phyloP scores from a whole-genome alignment of 2,888 invertebrate species.

The Apamea crenata region DNA sequence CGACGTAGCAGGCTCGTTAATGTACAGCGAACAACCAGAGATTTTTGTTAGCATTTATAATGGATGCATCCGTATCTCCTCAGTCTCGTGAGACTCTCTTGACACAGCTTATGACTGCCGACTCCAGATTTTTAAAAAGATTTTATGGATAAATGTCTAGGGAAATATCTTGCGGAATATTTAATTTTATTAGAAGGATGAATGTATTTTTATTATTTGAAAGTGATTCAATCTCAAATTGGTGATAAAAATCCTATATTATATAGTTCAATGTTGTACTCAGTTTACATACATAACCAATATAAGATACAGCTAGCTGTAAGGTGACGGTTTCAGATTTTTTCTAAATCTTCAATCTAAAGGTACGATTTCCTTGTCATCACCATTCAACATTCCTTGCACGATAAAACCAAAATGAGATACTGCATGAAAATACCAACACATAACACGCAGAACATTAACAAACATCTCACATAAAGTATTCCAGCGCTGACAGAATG shows the following conservation, averaged over 20 bases:
- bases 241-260: not conserved
- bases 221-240: not conserved
- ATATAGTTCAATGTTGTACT: not conserved
- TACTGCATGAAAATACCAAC: not conserved
- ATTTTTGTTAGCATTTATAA: conserved; percentile 7
- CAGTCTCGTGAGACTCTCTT: not conserved
- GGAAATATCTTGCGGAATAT: not conserved
- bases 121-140: conserved; percentile 1
- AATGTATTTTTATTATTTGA: not conserved
- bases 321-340: not conserved
- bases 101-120: not conserved
- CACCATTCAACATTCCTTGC: not conserved
- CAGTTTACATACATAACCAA: not conserved
- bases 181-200: not conserved
- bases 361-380: not conserved
- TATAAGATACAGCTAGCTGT: not conserved
- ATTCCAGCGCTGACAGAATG: conserved; percentile 38
- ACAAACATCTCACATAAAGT: conserved; percentile 39
- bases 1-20: conserved; percentile 20
- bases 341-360: not conserved
- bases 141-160: not conserved
- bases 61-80: not conserved
- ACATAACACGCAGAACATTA: conserved; percentile 16
- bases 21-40: conserved; percentile 17
- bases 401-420: not conserved